Conservation (phyloP, 2,888 invertebrate genomes). For the Patella ulyssiponensis region DNA sequence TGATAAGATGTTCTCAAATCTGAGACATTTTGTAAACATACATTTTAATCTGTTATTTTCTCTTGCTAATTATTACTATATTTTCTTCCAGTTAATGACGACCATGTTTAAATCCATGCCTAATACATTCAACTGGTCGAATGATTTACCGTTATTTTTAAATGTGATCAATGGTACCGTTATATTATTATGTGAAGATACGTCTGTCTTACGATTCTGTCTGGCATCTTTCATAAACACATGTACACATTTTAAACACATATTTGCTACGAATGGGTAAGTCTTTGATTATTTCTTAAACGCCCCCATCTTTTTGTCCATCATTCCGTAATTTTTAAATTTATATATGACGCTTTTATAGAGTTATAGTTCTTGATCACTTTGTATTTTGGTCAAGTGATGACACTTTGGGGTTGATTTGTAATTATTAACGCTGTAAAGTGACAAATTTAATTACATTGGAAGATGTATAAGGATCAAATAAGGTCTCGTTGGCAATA, state of each 20-base stretch:
- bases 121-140: constrained; percentile 95
- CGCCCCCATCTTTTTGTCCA: too few relatives aligned
- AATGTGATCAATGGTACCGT: constrained; percentile 98
- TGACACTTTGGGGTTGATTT: too few relatives aligned
- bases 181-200: constrained; percentile 96
- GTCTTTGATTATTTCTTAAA: constrained; percentile 42
- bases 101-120: constrained; percentile 99
- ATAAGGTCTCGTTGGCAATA: too few relatives aligned
- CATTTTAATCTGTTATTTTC: neutral
- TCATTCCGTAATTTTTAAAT: too few relatives aligned
- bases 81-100: constrained; percentile 80
- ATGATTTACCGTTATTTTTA: constrained; percentile 96
- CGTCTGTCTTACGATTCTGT: constrained; percentile 93
- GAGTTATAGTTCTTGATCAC: too few relatives aligned
- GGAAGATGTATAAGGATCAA: too few relatives aligned
- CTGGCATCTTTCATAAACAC: constrained; percentile 97
- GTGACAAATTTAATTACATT: too few relatives aligned
- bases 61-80: constrained; percentile 36
- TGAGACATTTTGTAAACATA: too few relatives aligned
- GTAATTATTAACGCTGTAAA: too few relatives aligned
- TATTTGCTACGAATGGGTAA: constrained; percentile 96
- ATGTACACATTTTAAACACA: constrained; percentile 92
- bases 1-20: too few relatives aligned
- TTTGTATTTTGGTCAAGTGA: too few relatives aligned
- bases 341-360: too few relatives aligned